Evolutionary conservation across 2,113 vertebrate species (phyloP).

Genomic region (Beaufortia kweichowensis): DNA sequence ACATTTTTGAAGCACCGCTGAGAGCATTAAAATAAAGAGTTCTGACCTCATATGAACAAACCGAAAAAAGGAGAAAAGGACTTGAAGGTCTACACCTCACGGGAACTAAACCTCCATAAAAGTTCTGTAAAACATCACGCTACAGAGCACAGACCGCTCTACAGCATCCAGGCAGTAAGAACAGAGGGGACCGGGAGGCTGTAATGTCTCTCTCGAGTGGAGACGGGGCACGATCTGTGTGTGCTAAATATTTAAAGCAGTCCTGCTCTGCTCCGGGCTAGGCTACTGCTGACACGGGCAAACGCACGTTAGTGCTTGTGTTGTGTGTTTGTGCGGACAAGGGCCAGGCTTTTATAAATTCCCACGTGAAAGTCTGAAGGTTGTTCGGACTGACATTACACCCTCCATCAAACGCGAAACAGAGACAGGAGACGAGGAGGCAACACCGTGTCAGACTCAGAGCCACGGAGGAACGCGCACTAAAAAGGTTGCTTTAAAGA

Average conservation of each 20-base stretch:
- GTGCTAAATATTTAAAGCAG: constrained; percentile 52
- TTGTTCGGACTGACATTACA: constrained; percentile 15
- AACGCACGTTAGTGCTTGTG: constrained; percentile 12
- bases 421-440: constrained; percentile 50
- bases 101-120: constrained; percentile 29
- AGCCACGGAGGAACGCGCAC: not conserved
- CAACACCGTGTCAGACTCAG: constrained; percentile 25
- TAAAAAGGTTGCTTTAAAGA: too few species aligned
- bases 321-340: constrained; percentile 35
- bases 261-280: constrained; percentile 20
- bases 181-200: not conserved
- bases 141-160: constrained; percentile 24
- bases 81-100: constrained; percentile 1
- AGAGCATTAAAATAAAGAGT: constrained; percentile 16
- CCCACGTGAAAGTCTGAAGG: constrained; percentile 29
- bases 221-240: constrained; percentile 22
- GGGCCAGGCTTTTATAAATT: constrained; percentile 16
- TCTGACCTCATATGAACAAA: constrained; percentile 31
- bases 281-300: constrained; percentile 27
- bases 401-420: constrained; percentile 43
- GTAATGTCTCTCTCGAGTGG: constrained; percentile 17
- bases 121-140: constrained; percentile 32
- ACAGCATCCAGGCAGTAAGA: constrained; percentile 2
- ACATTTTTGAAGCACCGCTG: constrained; percentile 5
- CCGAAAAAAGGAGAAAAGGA: constrained; percentile 12